Percentiles rank a stretch among this genome's conserved stretches.
Conservation (phyloP, 2,113 vertebrate genomes). For the Telmatochromis sp. region DNA sequence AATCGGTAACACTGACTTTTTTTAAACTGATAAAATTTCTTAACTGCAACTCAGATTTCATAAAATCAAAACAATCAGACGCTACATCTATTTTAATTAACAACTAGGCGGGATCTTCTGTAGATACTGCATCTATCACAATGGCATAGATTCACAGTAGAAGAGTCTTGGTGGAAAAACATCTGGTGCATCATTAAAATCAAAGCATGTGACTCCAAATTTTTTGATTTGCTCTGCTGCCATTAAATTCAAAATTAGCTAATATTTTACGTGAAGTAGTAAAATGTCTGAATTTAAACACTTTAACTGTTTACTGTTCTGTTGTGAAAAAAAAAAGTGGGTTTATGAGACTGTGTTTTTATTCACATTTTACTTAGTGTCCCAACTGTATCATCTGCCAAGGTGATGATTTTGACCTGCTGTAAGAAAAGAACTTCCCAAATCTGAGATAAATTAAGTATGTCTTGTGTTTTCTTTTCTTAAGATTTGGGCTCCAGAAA, state of each 20-base stretch:
- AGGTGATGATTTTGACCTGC: neutral
- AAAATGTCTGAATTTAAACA: neutral
- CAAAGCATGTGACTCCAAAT: neutral
- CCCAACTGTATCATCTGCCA: neutral
- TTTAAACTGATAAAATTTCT: neutral
- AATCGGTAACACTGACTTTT: neutral
- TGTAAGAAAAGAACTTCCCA: neutral
- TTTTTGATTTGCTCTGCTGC: neutral
- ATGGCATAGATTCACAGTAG: neutral
- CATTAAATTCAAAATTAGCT: neutral
- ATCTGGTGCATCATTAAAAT: neutral
- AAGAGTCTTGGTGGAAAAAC: neutral
- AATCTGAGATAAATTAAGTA: neutral
- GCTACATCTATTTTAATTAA: neutral
- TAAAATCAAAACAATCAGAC: neutral
- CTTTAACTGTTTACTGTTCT: neutral
- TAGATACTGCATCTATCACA: neutral
- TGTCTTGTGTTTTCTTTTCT: neutral
- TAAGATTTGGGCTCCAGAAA: neutral
- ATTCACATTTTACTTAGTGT: neutral
- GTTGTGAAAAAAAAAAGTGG: neutral
- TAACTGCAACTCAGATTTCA: neutral
- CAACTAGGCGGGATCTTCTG: neutral
- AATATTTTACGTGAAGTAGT: neutral
- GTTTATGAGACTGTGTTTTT: neutral